Percentiles rank a stretch among this genome's conserved stretches.
phyloP scores from a whole-genome alignment of 2,797 vertebrate species.

The Enteromius argenteus region DNA sequence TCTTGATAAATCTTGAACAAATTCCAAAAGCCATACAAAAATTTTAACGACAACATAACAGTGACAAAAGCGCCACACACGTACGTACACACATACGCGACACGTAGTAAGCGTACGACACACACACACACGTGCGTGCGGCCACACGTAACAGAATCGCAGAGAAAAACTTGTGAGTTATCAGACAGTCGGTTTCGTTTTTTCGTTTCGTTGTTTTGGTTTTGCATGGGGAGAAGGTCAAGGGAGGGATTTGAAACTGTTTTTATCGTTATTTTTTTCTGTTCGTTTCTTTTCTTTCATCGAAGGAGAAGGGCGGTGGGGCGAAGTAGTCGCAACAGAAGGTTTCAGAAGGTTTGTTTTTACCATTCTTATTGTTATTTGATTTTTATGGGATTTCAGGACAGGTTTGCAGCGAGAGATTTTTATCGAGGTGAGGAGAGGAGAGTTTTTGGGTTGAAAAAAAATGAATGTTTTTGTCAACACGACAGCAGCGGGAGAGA shows the following conservation, averaged over 20 bases:
- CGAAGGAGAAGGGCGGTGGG: conserved; percentile 63
- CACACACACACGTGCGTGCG: conserved; percentile 53
- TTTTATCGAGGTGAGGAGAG: conserved; percentile 70
- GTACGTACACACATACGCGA: conserved; percentile 38
- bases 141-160: conserved; percentile 72
- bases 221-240: conserved; percentile 81
- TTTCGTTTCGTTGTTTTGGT: conserved; percentile 73
- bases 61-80: conserved; percentile 46
- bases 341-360: conserved; percentile 81
- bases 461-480: conserved; percentile 65
- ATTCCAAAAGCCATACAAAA: conserved; percentile 85
- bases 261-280: conserved; percentile 59
- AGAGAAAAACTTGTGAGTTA: conserved; percentile 80
- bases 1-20: conserved; percentile 93
- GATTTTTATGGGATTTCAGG: conserved; percentile 81
- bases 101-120: conserved; percentile 44
- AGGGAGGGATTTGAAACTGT: conserved; percentile 63
- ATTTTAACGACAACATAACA: conserved; percentile 81
- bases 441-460: conserved; percentile 51
- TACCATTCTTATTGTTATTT: conserved; percentile 77
- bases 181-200: conserved; percentile 75
- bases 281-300: conserved; percentile 71
- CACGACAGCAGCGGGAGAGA: conserved; percentile 50
- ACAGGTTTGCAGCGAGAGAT: conserved; percentile 74
- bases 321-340: conserved; percentile 70